Base-by-base conservation (phyloP, 1,140 invertebrate species). In the Brachystomella parvula region DNA sequence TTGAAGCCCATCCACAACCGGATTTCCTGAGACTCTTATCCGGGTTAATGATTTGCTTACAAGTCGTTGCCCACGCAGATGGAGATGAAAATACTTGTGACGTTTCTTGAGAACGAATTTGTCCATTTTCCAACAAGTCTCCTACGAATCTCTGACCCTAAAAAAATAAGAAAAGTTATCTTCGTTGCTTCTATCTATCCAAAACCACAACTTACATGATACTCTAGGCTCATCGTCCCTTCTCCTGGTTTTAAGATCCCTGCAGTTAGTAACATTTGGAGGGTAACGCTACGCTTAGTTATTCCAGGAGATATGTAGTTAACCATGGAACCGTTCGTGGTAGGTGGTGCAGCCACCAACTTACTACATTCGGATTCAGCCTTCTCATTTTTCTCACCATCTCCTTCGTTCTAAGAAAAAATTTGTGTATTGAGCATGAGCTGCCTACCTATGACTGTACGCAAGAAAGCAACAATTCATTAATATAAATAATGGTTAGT, bases 21-120 rank as follows among this genome's bases (percentile, higher is more conserved):
- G 89, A 91, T 76, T 92, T 92, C 35, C 71, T 33, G 29, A 60
- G 32, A 44, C 65, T 69, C 76, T 93, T 93, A 61, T 90, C 87
- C 3, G 90, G 90, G 79, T 94, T 94, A 24, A 93, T 89, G 57
- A 92, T 89, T 68, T 89, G 83, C 75, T 94, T 94, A 76, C 92
- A 94, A 75, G 92, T 86, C 74, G 91, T 89, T 0, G 91, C 90
- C 92, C 91, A 94, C 2, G 91, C 89, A 74, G 89, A 92, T 26
- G 91, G 91, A n/a, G 90, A 91, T 65, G 86, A 85, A 78, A 93
- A 94, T 73, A 91, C 83, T 68, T 90, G 87, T 76, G 89, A 86
- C 59, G 89, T 90, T 79, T 92, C 90, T 78, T 89, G 87, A 67
- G 89, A 92, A 76, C 87, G 85, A 64, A 94, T 94, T 82, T 90